Evolutionary conservation across 2,888 invertebrate genomes (phyloP).

Genomic region (Ormyrus labotus): DNA sequence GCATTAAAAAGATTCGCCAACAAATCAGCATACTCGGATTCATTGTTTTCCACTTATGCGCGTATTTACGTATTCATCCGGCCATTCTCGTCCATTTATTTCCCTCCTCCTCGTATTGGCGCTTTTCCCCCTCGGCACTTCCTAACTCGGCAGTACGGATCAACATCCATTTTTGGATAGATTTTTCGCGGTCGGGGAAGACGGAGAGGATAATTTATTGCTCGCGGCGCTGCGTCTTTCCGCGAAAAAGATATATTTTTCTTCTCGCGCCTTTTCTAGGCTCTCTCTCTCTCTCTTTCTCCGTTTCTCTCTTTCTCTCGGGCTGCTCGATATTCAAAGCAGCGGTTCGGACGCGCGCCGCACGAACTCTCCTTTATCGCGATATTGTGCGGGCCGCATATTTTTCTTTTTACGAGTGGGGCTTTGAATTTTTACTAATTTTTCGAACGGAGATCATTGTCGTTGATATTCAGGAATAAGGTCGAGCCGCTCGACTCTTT

Average conservation of each 20-base stretch:
- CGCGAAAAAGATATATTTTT: neutral
- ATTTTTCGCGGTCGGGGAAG: conserved; percentile 7
- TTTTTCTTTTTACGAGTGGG: conserved; percentile 10
- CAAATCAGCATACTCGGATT: too few relatives aligned
- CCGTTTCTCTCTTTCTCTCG: neutral
- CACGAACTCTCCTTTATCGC: conserved; percentile 3
- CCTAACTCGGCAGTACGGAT: conserved; percentile 11
- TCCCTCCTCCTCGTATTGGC: too few relatives aligned
- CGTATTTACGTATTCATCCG: conserved; percentile 1
- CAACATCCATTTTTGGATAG: conserved; percentile 23
- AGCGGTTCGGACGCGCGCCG: conserved; percentile 2
- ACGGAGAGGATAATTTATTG: conserved; percentile 24
- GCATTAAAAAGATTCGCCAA: too few relatives aligned
- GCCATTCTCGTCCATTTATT: neutral
- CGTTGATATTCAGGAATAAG: conserved; percentile 27
- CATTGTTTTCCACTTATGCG: too few relatives aligned
- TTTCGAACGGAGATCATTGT: conserved; percentile 15
- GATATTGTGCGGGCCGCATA: neutral
- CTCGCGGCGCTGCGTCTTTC: neutral
- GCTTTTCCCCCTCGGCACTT: neutral
- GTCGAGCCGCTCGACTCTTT: conserved; percentile 1
- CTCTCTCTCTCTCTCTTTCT: neutral
- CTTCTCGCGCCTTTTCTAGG: neutral
- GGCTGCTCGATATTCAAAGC: conserved; percentile 43
- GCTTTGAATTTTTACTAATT: conserved; percentile 35